A percentile compares a stretch with the other conserved stretches of the same genome.
phyloP scores from a whole-genome alignment of 2,888 invertebrate genomes.

The Gasteruption jaculator region DNA sequence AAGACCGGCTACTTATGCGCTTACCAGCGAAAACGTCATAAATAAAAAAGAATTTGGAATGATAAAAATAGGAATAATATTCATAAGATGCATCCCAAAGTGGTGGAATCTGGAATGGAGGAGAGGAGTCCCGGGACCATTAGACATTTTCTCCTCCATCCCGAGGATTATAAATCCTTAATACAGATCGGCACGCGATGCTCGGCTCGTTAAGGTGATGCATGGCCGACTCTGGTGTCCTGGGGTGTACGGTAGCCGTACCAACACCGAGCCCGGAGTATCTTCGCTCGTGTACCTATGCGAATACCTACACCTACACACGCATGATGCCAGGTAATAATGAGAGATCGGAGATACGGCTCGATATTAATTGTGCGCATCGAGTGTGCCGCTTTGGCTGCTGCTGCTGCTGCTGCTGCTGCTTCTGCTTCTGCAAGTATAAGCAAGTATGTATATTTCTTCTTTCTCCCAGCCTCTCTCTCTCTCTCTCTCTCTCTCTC shows the following conservation, averaged over 20 bases:
- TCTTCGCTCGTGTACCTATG: slow-evolving; percentile 32
- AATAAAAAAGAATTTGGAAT: no score
- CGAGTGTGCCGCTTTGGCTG: slow-evolving; percentile 34
- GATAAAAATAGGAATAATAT: no score
- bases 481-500: background rate
- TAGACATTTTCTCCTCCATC: slow-evolving; percentile 35
- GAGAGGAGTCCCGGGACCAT: no score
- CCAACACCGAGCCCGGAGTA: slow-evolving; percentile 30
- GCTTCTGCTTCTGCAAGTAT: no score
- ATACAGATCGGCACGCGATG: slow-evolving; percentile 52
- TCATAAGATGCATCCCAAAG: no score
- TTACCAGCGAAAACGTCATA: no score
- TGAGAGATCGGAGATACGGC: slow-evolving; percentile 50
- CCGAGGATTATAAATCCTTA: slow-evolving; percentile 49
- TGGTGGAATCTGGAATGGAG: no score
- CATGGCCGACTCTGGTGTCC: slow-evolving; percentile 47
- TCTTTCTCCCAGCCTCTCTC: slow-evolving; percentile 1
- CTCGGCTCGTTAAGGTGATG: slow-evolving; percentile 50
- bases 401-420: slow-evolving; percentile 8
- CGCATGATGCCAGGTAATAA: slow-evolving; percentile 41
- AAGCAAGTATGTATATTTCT: no score
- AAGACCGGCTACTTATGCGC: no score
- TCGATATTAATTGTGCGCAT: slow-evolving; percentile 50
- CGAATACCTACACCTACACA: slow-evolving; percentile 36
- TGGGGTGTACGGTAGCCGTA: slow-evolving; percentile 48